Evolutionary conservation across 2,113 vertebrate species (phyloP), one percentile per base, ranked within the genome.

Genomic region (Pteruthius melanotis): DNA sequence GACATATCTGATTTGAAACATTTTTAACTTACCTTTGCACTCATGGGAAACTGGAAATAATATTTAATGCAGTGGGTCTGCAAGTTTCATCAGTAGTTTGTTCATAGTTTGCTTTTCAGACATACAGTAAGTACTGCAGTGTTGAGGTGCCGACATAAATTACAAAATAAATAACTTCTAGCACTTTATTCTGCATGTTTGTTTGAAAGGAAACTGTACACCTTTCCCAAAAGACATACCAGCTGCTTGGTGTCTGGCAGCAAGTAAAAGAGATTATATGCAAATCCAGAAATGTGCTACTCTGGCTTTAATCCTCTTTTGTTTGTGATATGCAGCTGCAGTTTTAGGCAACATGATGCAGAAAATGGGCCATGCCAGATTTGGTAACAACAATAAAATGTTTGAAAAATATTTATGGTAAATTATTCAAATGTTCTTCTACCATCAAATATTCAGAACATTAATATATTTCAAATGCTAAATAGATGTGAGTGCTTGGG

Each of bases 361-460:
- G 37, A 21, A 94, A 94, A 92, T 50, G 45, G 42, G 17, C 63
- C 28, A 53, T 0, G 0, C 22, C 59, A 92, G 37, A 59, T 74
- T 88, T 77, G 40, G 13, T 91, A 85, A 57, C 40, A 90, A 79
- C 35, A 90, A 90, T 45, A 61, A 79, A 90, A 83, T 80, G 10
- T 83, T 83, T 80, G 57, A 69, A 90, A 97, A 94, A 95, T 88
- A 85, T 90, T 95, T 90, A 65, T 88, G 44, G 33, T 71, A 85
- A 91, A 72, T 88, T 92, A 88, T 85, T 90, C 50, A 92, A 61
- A 93, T 57, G 27, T 83, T 92, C 49, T 74, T 81, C 28, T 91
- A 33, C 59, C 33, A 57, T 69, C 44, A 83, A 90, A 83, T 79
- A 35, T 92, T 90, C 53, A 90, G 28, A 88, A 85, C 35, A 56